Percentiles rank a stretch among this genome's conserved stretches.
Conservation (phyloP, 1,140 invertebrate species). For the Lerema accius region DNA sequence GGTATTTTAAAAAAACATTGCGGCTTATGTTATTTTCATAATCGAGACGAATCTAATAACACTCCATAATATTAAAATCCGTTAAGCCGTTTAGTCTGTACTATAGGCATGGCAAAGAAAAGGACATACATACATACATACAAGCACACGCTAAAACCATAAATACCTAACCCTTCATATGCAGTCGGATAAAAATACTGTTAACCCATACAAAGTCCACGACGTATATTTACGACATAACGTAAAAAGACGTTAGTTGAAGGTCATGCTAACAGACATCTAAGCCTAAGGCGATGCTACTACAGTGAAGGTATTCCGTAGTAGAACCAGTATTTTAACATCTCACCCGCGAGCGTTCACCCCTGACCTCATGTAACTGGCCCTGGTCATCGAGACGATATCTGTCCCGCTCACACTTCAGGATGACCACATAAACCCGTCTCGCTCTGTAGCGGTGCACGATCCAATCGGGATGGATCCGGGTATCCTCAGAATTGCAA, state of each 20-base stretch:
- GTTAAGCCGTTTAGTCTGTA: no score
- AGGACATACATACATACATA: no score
- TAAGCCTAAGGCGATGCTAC: constrained; percentile 17
- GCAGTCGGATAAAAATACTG: no score
- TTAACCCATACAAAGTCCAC: no score
- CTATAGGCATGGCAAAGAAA: no score
- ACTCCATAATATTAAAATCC: no score
- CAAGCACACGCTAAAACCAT: no score
- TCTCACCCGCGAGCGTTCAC: constrained; percentile 66
- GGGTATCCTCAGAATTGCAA: constrained; percentile 67
- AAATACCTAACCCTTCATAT: no score
- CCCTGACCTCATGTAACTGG: constrained; percentile 66
- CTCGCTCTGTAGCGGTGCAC: constrained; percentile 53
- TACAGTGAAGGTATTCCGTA: constrained; percentile 8
- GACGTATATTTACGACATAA: no score
- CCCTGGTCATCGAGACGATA: constrained; percentile 56
- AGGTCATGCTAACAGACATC: constrained; percentile 20
- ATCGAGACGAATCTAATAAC: no score
- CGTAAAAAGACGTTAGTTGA: constrained; percentile 4
- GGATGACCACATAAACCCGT: constrained; percentile 21
- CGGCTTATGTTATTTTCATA: no score
- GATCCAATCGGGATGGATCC: constrained; percentile 60
- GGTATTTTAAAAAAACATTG: no score
- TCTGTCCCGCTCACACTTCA: constrained; percentile 40
- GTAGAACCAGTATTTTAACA: constrained; percentile 45